phyloP scores from a whole-genome alignment of 1,140 invertebrate genomes.

The Whitmania pigra region DNA sequence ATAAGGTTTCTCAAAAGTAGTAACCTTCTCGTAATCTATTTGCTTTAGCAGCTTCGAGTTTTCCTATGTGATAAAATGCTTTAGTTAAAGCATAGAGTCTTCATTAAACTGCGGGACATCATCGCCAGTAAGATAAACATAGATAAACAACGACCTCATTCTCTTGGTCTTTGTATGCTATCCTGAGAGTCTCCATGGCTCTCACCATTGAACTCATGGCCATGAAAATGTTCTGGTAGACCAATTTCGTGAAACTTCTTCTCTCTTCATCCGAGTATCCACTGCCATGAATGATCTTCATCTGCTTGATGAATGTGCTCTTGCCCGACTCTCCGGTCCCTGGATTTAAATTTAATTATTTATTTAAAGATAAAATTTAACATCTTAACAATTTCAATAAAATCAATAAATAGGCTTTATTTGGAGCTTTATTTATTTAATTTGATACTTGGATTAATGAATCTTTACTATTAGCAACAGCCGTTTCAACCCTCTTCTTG shows the following conservation, averaged over 20 bases:
- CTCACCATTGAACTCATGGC: slow-evolving; percentile 99
- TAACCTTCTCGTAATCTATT: slow-evolving; percentile 18
- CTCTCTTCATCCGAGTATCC: slow-evolving; percentile 99
- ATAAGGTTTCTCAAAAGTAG: slow-evolving; percentile 15
- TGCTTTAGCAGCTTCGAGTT: slow-evolving; percentile 14
- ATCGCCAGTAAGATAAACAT: background rate
- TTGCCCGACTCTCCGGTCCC: slow-evolving; percentile 99
- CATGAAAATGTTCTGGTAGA: slow-evolving; percentile 99
- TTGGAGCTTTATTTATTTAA: too few species aligned
- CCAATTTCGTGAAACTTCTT: slow-evolving; percentile 90
- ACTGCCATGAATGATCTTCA: slow-evolving; percentile 98
- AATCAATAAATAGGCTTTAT: too few species aligned
- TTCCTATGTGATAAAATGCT: background rate
- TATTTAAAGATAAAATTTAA: background rate
- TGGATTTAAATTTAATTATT: slow-evolving; percentile 42
- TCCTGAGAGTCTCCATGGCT: slow-evolving; percentile 96
- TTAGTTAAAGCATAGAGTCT: background rate
- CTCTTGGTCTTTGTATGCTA: slow-evolving; percentile 75
- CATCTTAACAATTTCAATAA: background rate
- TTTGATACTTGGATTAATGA: too few species aligned
- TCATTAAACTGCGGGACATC: too few species aligned
- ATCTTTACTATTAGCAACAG: slow-evolving; percentile 49
- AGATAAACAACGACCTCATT: slow-evolving; percentile 54
- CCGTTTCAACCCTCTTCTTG: slow-evolving; percentile 89
- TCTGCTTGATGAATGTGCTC: slow-evolving; percentile 99